Percentiles rank a stretch among this genome's conserved stretches.
Evolutionary conservation across 2,797 vertebrate genomes (phyloP).

Genomic region (Phoxinus dragarum): DNA sequence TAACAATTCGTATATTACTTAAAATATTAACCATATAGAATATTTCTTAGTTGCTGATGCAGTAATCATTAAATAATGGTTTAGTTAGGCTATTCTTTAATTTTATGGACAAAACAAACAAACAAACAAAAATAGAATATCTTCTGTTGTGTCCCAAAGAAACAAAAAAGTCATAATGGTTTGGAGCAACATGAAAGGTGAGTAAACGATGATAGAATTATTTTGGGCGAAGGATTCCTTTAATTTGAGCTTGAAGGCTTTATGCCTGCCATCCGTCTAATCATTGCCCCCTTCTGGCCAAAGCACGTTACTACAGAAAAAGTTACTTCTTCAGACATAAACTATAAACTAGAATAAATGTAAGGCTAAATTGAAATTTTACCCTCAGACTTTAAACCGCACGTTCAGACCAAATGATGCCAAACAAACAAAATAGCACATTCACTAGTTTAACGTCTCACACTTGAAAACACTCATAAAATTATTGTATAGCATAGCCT

Average conservation of each 20-base stretch:
- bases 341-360: neutral
- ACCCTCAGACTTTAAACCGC: neutral
- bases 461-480: neutral
- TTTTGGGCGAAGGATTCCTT: neutral
- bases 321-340: neutral
- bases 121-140: neutral
- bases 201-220: neutral
- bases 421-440: neutral
- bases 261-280: neutral
- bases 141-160: neutral
- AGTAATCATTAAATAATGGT: no score
- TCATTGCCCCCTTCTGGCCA: constrained; percentile 18
- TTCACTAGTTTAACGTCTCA: neutral
- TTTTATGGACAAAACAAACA: neutral
- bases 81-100: neutral
- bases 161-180: neutral
- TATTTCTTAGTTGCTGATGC: no score
- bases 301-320: neutral
- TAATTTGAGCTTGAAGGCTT: neutral
- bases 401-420: neutral
- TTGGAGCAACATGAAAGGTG: neutral
- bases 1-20: no score
- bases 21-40: no score
- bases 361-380: neutral
- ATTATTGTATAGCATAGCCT: neutral